Conservation (phyloP, 1,140 invertebrate genomes). For the Listronotus oregonensis region DNA sequence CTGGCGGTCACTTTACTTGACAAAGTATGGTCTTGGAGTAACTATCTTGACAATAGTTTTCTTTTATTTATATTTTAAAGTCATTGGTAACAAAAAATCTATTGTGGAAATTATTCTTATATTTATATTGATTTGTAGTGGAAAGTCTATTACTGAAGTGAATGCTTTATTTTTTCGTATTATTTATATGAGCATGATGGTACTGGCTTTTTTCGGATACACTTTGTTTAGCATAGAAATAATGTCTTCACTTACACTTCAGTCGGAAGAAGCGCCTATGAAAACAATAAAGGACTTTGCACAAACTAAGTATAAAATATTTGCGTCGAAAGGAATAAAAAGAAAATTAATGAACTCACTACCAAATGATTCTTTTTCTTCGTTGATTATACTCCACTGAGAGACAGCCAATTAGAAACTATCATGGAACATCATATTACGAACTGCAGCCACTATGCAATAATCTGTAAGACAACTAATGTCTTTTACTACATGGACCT, state of each 20-base stretch:
- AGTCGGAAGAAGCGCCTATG: not conserved
- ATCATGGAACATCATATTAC: not conserved
- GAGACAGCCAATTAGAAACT: not conserved
- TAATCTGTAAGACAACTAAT: conserved; percentile 16
- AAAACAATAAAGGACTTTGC: conserved; percentile 21
- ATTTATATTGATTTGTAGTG: conserved; percentile 11
- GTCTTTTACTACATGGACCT: not conserved
- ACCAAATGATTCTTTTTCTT: not conserved
- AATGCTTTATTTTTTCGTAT: conserved; percentile 11
- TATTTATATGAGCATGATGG: conserved; percentile 18
- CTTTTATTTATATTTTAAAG: conserved; percentile 8
- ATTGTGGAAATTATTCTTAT: conserved; percentile 8
- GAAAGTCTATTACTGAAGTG: not conserved
- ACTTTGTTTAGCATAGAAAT: conserved; percentile 16
- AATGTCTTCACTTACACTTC: not conserved
- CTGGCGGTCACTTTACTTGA: not conserved
- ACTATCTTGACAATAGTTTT: not conserved
- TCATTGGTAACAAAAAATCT: not conserved
- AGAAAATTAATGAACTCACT: not conserved
- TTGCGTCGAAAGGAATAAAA: not conserved
- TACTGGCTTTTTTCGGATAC: conserved; percentile 13
- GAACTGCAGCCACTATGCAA: conserved; percentile 2
- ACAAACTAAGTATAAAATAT: conserved; percentile 7
- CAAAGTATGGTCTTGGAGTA: not conserved
- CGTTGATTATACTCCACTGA: not conserved